A percentile compares a stretch with the other conserved stretches of the same genome.
Evolutionary conservation across 2,888 invertebrate species (phyloP).

Genomic region (Drosophila fulvimacula): DNA sequence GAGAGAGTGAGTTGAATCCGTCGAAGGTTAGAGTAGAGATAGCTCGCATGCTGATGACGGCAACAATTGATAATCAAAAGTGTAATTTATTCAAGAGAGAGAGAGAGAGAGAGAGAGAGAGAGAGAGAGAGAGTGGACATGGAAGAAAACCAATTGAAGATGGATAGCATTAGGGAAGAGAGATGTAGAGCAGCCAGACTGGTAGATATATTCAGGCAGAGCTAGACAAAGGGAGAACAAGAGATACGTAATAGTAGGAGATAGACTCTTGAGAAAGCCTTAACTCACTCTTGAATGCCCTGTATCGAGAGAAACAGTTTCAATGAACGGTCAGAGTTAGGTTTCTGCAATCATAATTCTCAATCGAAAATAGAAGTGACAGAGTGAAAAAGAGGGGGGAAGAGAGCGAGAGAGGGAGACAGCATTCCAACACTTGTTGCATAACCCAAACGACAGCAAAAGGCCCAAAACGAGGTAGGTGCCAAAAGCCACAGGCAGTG

Average conservation of each 20-base stretch:
- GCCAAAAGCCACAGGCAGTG: conserved; percentile 18
- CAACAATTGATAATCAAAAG: background rate
- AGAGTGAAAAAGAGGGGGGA: background rate
- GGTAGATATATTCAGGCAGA: too few relatives aligned
- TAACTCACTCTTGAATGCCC: too few relatives aligned
- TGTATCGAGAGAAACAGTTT: too few relatives aligned
- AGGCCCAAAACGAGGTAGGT: background rate
- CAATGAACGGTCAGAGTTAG: background rate
- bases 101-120: background rate
- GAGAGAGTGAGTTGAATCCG: background rate
- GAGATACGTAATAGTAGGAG: too few relatives aligned
- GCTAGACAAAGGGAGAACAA: too few relatives aligned
- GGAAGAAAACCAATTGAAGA: too few relatives aligned
- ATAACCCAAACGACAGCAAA: background rate
- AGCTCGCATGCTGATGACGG: background rate
- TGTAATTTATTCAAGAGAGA: background rate
- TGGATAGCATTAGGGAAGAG: too few relatives aligned
- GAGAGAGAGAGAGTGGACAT: too few relatives aligned
- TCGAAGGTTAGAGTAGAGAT: background rate
- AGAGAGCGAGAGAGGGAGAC: background rate
- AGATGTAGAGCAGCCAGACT: too few relatives aligned
- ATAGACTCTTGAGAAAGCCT: too few relatives aligned
- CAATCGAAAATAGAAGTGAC: conserved; percentile 49
- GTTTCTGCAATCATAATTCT: conserved; percentile 40
- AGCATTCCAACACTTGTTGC: conserved; percentile 61